These are phyloP conservation scores for Neocloeon triangulifer DNA, from an alignment of 1,140 invertebrate species.

Conservation along the genomic window DNA sequence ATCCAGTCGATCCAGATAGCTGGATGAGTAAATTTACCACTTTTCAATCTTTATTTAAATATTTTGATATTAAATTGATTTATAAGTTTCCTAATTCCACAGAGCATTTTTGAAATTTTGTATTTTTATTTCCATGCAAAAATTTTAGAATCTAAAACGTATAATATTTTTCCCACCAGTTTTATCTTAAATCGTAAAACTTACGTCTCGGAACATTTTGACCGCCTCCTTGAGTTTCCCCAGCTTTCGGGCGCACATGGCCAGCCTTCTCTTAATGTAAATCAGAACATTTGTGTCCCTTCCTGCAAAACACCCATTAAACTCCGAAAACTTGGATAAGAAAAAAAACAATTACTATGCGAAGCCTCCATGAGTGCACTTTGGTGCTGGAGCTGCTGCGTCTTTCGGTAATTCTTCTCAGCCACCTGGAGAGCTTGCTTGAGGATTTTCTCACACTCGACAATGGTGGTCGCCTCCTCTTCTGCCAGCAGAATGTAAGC, in stretches of 20 bases:
- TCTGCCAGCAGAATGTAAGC: slow-evolving; percentile 90
- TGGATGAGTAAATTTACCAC: too few relatives aligned
- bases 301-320: slow-evolving; percentile 17
- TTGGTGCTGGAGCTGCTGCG: slow-evolving; percentile 55
- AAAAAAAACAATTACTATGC: slow-evolving; percentile 32
- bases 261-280: slow-evolving; percentile 79
- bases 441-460: slow-evolving; percentile 70
- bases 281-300: slow-evolving; percentile 90
- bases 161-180: too few relatives aligned
- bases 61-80: too few relatives aligned
- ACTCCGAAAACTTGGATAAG: too few relatives aligned
- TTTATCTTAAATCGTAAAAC: too few relatives aligned
- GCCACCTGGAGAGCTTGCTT: slow-evolving; percentile 74
- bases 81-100: too few relatives aligned
- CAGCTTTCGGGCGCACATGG: slow-evolving; percentile 90
- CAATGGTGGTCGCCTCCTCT: slow-evolving; percentile 82
- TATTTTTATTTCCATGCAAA: too few relatives aligned
- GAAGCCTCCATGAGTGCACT: slow-evolving; percentile 51
- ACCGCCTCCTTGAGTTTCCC: slow-evolving; percentile 86
- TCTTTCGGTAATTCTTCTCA: slow-evolving; percentile 64
- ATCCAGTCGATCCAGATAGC: too few relatives aligned
- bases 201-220: slow-evolving; percentile 87
- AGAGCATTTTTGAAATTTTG: too few relatives aligned
- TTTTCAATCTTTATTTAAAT: too few relatives aligned
- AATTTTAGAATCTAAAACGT: too few relatives aligned